Evolutionary conservation across 30 jellyfish, hydroid and myxozoan species (phyloP).

Genomic region (Morbakka virulenta): DNA sequence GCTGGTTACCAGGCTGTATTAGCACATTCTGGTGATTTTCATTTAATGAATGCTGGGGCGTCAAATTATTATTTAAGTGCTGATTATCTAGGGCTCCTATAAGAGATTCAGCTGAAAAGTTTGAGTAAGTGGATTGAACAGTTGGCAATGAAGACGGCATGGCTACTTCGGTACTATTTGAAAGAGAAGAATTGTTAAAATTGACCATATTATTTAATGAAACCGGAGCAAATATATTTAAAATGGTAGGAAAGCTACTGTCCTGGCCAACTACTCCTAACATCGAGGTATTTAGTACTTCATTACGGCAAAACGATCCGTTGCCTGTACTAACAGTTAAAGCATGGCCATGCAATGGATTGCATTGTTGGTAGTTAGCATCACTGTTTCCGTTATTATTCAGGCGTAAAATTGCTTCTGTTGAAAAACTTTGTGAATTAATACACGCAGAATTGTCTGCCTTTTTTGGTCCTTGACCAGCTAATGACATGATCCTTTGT

Average conservation of each 20-base stretch:
- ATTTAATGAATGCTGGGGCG: not conserved
- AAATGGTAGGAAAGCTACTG: slow-evolving; percentile 73
- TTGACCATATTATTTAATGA: slow-evolving; percentile 67
- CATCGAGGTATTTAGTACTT: not conserved
- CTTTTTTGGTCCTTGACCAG: not conserved
- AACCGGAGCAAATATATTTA: slow-evolving; percentile 93
- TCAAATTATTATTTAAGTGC: slow-evolving; percentile 18
- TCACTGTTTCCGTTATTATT: not conserved
- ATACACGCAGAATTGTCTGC: not conserved
- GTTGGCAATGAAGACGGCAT: slow-evolving; percentile 47
- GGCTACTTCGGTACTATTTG: slow-evolving; percentile 9
- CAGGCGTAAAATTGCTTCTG: not conserved
- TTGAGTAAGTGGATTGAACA: slow-evolving; percentile 69
- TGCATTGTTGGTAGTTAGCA: not conserved
- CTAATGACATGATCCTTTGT: not conserved
- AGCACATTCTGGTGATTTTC: slow-evolving; percentile 28
- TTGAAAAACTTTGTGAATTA: not conserved
- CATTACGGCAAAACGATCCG: not conserved
- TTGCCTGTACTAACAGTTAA: not conserved
- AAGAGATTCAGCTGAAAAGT: slow-evolving; percentile 87
- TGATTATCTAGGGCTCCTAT: slow-evolving; percentile 51
- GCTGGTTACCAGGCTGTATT: slow-evolving; percentile 59
- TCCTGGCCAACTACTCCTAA: slow-evolving; percentile 5
- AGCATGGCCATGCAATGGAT: not conserved
- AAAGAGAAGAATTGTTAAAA: not conserved